Base-by-base conservation (phyloP, 2,888 invertebrate species). In the Hirtodrosophila trivittata region DNA sequence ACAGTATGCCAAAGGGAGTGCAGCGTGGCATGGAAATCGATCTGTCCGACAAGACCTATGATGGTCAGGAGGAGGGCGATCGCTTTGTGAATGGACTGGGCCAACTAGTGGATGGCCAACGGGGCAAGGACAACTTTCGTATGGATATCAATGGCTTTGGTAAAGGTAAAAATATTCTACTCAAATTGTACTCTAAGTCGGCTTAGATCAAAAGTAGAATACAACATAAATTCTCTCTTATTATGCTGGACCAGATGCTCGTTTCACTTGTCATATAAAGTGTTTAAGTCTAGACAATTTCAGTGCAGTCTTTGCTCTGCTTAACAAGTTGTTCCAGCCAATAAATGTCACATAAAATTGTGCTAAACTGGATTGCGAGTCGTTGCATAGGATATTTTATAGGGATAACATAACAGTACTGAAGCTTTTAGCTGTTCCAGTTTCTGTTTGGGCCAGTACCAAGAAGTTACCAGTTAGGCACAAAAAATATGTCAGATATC, bases 11-110 rank as follows among this genome's bases (percentile, higher is more conserved):
- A 25, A 94, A 94, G 90, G 95, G 95, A 77, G 92, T 93, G 60
- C 92, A 93, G 63, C 93, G 94, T 89, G 93, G 94, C 51, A 92
- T 94, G 51, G 95, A 95, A 89, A 92, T 96, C 81, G 95, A 95
- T 91, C 92, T 96, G 46, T 93, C 94, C 45, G 96, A 97, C 91
- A 92, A 93, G 75, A 95, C 94, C 30, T 96, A 96, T 91, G 96
- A 97, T 90, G 95, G 95, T 6, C 91, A 91, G 51, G 93, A 93
- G 77, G 93, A 93, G 75, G 91, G 90, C 62, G 93, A 93, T 75
- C 92, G 92, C 68, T 92, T 93, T 77, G 92, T 92, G 56, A 93
- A 93, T 56, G 96, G 96, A 28, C 91, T 96, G 39, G 96, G 96
- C 57, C 95, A 96, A 90, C 92, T 97, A 74, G 93, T 94, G 37